phyloP scores from a whole-genome alignment of 2,888 invertebrate genomes.

The Drosophila atroscutellata region DNA sequence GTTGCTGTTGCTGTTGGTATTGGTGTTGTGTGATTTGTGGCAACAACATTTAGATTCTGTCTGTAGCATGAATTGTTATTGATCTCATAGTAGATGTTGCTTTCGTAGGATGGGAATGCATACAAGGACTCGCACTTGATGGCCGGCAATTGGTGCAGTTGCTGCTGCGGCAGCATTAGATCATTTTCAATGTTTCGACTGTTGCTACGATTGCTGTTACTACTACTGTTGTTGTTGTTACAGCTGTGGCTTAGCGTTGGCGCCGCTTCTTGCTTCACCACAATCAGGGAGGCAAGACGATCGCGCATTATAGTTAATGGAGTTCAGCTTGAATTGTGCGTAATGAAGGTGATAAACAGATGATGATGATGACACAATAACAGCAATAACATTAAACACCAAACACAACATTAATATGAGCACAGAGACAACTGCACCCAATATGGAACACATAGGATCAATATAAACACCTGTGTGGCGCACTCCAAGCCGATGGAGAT shows the following conservation, averaged over 20 bases:
- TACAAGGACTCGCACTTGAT: conserved; percentile 74
- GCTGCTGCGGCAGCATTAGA: conserved; percentile 39
- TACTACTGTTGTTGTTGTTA: conserved; percentile 40
- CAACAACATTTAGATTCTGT: conserved; percentile 63
- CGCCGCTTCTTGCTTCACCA: conserved; percentile 85
- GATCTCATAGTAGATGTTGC: conserved; percentile 67
- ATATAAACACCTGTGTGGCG: conserved; percentile 85
- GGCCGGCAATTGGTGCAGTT: conserved; percentile 30
- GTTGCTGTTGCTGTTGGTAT: conserved; percentile 11
- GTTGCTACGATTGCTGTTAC: conserved; percentile 28
- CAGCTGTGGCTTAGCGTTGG: conserved; percentile 42
- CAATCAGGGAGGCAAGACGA: conserved; percentile 85
- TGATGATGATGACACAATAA: conserved; percentile 31
- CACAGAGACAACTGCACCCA: conserved; percentile 28
- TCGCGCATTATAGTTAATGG: conserved; percentile 83
- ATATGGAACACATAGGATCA: conserved; percentile 48
- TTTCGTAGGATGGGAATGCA: conserved; percentile 37
- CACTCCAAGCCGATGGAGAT: conserved; percentile 75
- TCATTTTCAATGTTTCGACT: conserved; percentile 29
- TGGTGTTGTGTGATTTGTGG: conserved; percentile 13
- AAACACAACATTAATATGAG: conserved; percentile 7
- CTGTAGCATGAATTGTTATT: conserved; percentile 77
- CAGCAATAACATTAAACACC: conserved; percentile 24
- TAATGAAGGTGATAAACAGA: conserved; percentile 27
- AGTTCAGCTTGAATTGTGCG: conserved; percentile 22